Conservation (phyloP, 2,113 vertebrate genomes). For the Oncorhynchus nerka region DNA sequence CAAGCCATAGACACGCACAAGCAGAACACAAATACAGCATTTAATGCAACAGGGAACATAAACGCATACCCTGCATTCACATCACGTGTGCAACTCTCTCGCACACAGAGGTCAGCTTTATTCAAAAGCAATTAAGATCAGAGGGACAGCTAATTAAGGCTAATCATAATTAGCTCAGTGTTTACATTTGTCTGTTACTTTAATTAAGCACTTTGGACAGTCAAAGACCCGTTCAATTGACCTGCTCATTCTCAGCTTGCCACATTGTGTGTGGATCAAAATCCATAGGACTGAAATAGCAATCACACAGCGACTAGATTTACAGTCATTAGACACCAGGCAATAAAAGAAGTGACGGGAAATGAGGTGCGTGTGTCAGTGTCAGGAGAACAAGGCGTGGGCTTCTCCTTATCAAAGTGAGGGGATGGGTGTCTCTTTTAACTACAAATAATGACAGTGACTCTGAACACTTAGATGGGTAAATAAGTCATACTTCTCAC, state of each 20-base stretch:
- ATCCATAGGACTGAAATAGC: slow-evolving; percentile 41
- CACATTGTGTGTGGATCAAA: slow-evolving; percentile 13
- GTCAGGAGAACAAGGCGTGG: neutral
- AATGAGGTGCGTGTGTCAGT: slow-evolving; percentile 3
- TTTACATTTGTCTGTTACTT: slow-evolving; percentile 74
- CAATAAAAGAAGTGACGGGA: slow-evolving; percentile 34
- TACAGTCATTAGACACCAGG: slow-evolving; percentile 44
- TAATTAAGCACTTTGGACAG: slow-evolving; percentile 74
- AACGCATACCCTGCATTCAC: neutral
- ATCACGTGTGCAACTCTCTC: neutral
- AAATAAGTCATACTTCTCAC: no score
- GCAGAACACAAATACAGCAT: neutral
- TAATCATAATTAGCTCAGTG: slow-evolving; percentile 73
- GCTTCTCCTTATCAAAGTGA: no score
- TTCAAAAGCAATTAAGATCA: slow-evolving; percentile 73
- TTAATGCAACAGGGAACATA: neutral
- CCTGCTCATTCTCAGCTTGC: slow-evolving; percentile 57
- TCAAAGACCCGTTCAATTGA: slow-evolving; percentile 67
- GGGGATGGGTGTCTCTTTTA: no score
- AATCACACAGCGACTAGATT: slow-evolving; percentile 59
- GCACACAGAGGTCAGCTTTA: slow-evolving; percentile 54
- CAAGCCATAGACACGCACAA: neutral
- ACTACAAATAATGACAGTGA: no score
- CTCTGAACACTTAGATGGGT: no score
- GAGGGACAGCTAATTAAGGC: slow-evolving; percentile 75